Evolutionary conservation across 1,140 invertebrate genomes (phyloP).

Genomic region (Parasteatoda tepidariorum): DNA sequence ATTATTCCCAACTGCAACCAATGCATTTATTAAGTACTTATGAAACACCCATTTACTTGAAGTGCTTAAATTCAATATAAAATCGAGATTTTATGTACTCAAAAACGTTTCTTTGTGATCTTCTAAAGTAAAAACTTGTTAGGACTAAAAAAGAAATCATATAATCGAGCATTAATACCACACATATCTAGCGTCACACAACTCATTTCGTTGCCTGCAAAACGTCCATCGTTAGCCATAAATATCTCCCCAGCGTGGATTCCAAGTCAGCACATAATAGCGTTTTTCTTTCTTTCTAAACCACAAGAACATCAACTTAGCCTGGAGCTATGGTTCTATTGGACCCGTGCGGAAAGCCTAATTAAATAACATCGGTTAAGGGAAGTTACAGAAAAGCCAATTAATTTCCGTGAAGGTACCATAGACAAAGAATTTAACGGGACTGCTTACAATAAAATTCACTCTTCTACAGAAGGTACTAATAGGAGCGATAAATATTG

Average conservation of each 20-base stretch:
- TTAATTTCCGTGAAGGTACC: conserved; percentile 40
- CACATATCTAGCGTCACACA: not conserved
- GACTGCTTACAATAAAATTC: not conserved
- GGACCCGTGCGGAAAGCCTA: conserved; percentile 52
- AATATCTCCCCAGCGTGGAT: conserved; percentile 49
- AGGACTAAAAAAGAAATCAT: too few species aligned
- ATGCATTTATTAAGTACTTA: too few species aligned
- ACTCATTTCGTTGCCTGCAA: conserved; percentile 26
- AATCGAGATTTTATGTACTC: too few species aligned
- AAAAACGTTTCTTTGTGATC: too few species aligned
- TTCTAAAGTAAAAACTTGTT: too few species aligned
- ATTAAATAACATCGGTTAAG: conserved; percentile 56
- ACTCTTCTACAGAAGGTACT: not conserved
- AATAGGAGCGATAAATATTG: not conserved
- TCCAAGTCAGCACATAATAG: conserved; percentile 50
- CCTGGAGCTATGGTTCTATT: conserved; percentile 43
- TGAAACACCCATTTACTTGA: too few species aligned
- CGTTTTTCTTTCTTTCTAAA: conserved; percentile 36
- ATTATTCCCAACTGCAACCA: too few species aligned
- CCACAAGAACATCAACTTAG: conserved; percentile 55
- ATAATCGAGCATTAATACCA: too few species aligned
- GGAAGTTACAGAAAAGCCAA: conserved; percentile 52
- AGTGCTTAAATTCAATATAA: too few species aligned
- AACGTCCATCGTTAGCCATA: conserved; percentile 39
- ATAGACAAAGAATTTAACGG: conserved; percentile 33